Evolutionary conservation across 2,113 vertebrate genomes (phyloP).

Genomic region (Rostratula benghalensis): DNA sequence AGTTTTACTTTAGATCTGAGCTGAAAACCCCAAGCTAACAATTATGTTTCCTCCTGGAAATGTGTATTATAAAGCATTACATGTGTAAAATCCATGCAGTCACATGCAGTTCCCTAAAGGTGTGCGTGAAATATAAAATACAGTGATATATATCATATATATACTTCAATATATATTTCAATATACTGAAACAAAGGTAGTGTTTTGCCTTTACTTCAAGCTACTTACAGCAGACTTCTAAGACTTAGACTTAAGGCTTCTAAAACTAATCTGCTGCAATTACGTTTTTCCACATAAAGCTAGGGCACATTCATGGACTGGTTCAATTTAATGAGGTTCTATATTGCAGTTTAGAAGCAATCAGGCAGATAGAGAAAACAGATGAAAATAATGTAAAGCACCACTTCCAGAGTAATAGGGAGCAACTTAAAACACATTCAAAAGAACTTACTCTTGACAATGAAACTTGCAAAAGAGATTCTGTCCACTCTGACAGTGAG

Average conservation of each 20-base stretch:
- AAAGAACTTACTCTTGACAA: slow-evolving; percentile 5
- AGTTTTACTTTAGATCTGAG: slow-evolving; percentile 1
- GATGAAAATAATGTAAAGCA: slow-evolving; percentile 34
- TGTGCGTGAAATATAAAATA: slow-evolving; percentile 7
- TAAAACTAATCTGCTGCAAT: slow-evolving; percentile 33
- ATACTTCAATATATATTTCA: no score
- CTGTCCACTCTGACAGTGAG: background rate
- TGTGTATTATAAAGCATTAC: background rate
- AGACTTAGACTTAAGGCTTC: background rate
- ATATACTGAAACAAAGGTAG: slow-evolving; percentile 10
- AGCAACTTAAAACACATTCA: background rate
- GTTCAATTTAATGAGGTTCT: slow-evolving; percentile 52
- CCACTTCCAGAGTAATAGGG: slow-evolving; percentile 7
- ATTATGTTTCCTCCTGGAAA: background rate
- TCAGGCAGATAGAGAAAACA: slow-evolving; percentile 40
- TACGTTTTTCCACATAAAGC: slow-evolving; percentile 55
- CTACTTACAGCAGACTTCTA: background rate
- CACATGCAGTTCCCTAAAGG: background rate
- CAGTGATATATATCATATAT: no score
- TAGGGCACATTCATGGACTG: background rate
- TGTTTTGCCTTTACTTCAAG: slow-evolving; percentile 24
- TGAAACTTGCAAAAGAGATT: slow-evolving; percentile 25
- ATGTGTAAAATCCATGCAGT: background rate
- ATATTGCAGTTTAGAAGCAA: slow-evolving; percentile 50
- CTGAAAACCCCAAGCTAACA: background rate